Percentiles rank a stretch among this genome's conserved stretches.
Conservation (phyloP, 2,888 invertebrate genomes). For the Agonopterix alstromeriana region DNA sequence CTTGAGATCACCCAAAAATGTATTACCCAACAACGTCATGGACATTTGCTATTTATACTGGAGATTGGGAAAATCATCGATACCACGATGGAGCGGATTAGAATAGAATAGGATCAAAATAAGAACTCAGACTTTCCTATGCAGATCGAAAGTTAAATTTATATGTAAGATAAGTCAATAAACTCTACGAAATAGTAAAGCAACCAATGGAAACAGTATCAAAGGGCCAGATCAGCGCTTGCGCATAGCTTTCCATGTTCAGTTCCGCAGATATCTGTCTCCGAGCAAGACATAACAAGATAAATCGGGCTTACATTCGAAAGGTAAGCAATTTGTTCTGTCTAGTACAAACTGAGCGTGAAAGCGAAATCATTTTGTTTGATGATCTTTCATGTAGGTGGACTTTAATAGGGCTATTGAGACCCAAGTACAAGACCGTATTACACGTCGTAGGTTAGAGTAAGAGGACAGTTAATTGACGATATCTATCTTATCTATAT, state of each 20-base stretch:
- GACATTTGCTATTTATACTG: too few species aligned
- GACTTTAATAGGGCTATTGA: conserved; percentile 3
- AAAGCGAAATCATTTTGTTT: conserved; percentile 41
- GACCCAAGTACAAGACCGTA: background rate
- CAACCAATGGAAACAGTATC: conserved; percentile 16
- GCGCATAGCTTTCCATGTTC: conserved; percentile 30
- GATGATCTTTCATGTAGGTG: conserved; percentile 16
- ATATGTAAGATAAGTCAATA: too few species aligned
- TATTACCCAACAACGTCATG: too few species aligned
- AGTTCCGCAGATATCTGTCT: conserved; percentile 36
- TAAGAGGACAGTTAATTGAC: too few species aligned
- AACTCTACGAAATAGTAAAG: background rate
- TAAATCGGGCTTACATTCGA: conserved; percentile 44
- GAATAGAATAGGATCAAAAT: too few species aligned
- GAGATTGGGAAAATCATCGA: too few species aligned
- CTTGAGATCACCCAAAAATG: too few species aligned
- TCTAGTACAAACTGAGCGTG: conserved; percentile 21
- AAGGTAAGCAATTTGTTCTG: conserved; percentile 58
- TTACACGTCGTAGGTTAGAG: background rate
- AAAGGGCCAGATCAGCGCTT: conserved; percentile 25
- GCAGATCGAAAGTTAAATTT: too few species aligned
- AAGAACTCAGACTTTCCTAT: too few species aligned
- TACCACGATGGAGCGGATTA: too few species aligned
- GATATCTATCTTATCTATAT: too few species aligned
- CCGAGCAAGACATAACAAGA: conserved; percentile 29